Evolutionary conservation across 2,113 vertebrate species (phyloP).

Genomic region (Tretioscincus oriximinensis): DNA sequence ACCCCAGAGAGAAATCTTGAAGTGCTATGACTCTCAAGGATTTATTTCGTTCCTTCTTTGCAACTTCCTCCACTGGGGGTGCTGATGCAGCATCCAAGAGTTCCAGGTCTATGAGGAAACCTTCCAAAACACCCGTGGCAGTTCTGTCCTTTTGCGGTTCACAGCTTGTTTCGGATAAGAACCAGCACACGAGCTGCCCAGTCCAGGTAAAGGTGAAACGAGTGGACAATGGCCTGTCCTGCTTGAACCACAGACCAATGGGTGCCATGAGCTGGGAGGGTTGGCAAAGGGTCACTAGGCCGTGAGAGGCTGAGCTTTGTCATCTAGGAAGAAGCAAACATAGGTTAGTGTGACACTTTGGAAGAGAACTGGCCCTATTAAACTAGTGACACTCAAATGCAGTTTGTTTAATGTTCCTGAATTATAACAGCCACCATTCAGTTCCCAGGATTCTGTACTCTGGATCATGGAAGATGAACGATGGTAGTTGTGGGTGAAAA

Average conservation of each 20-base stretch:
- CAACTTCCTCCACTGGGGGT: not conserved
- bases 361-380: not conserved
- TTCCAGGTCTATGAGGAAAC: conserved; percentile 2
- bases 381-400: too few species aligned
- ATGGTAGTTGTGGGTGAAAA: too few species aligned
- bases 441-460: too few species aligned
- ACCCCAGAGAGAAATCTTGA: conserved; percentile 1
- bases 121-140: conserved; percentile 7
- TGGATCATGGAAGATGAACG: too few species aligned
- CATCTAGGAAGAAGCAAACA: conserved; percentile 31
- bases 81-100: conserved; percentile 11
- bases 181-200: conserved; percentile 46
- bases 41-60: not conserved
- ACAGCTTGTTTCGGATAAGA: conserved; percentile 51
- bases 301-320: conserved; percentile 31
- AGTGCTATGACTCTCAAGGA: not conserved
- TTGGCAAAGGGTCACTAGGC: conserved; percentile 35
- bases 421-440: too few species aligned
- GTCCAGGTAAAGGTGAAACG: conserved; percentile 54
- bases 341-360: not conserved
- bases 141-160: not conserved
- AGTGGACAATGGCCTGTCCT: conserved; percentile 47
- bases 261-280: conserved; percentile 41
- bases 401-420: too few species aligned
- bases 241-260: conserved; percentile 48